A percentile compares a stretch with the other conserved stretches of the same genome.
These are phyloP conservation scores for Sitobion miscanthi DNA, from an alignment of 1,140 invertebrate species.

Conservation along the genomic window DNA sequence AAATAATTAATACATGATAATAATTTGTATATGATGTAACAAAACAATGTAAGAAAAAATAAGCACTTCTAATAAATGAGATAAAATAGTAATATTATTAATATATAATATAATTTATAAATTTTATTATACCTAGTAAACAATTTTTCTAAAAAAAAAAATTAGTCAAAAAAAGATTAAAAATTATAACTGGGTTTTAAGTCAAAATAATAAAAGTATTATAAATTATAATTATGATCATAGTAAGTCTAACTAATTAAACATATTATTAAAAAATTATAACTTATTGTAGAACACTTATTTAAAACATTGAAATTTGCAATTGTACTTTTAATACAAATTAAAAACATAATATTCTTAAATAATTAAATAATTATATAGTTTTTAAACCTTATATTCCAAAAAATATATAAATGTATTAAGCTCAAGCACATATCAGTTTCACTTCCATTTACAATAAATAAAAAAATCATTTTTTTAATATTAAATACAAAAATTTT, in stretches of 20 bases:
- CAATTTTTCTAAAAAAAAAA: constrained; percentile 52
- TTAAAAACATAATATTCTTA: constrained; percentile 47
- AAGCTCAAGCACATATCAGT: constrained; percentile 51
- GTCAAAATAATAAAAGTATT: constrained; percentile 43
- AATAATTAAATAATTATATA: background rate
- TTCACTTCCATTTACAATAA: constrained; percentile 45
- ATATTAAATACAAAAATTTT: constrained; percentile 48
- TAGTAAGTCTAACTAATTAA: constrained; percentile 34
- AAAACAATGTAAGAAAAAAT: constrained; percentile 56
- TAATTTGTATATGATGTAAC: constrained; percentile 55
- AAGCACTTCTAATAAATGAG: constrained; percentile 55
- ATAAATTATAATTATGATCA: constrained; percentile 48
- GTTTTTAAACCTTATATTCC: constrained; percentile 44
- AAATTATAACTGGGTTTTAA: constrained; percentile 48
- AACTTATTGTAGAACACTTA: constrained; percentile 48
- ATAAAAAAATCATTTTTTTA: constrained; percentile 19
- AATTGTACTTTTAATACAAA: constrained; percentile 50
- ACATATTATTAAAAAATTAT: constrained; percentile 29
- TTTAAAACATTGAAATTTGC: constrained; percentile 41
- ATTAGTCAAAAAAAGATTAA: constrained; percentile 47
- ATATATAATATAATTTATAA: constrained; percentile 49
- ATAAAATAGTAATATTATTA: constrained; percentile 56
- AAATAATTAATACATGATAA: constrained; percentile 56
- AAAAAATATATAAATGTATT: constrained; percentile 28
- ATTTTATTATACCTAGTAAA: constrained; percentile 49